These are phyloP conservation scores for Sanderia malayensis DNA, from an alignment of 30 jellyfish, hydroid and myxozoan species.

Conservation along the genomic window DNA sequence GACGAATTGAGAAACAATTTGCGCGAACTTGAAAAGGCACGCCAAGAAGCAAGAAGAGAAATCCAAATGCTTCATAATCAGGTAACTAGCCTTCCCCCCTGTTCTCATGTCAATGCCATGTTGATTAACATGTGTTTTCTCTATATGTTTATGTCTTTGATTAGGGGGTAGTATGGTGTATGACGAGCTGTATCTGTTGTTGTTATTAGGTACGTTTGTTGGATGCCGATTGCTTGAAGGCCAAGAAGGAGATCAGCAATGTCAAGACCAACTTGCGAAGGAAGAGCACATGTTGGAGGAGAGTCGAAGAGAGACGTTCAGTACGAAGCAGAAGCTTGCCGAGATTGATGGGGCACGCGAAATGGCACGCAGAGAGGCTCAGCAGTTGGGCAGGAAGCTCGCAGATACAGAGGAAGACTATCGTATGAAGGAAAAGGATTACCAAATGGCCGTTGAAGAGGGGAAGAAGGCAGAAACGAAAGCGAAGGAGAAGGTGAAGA, in stretches of 20 bases:
- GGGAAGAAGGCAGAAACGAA: constrained; percentile 66
- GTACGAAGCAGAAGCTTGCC: constrained; percentile 84
- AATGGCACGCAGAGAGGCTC: constrained; percentile 64
- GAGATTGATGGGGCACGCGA: constrained; percentile 83
- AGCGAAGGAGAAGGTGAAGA: constrained; percentile 84
- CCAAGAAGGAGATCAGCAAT: constrained; percentile 79
- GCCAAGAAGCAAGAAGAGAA: constrained; percentile 96
- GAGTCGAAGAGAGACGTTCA: constrained; percentile 77
- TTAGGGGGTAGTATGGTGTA: no score
- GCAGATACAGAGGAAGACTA: constrained; percentile 73
- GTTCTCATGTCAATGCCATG: no score
- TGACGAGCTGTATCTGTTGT: no score
- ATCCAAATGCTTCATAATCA: constrained; percentile 83
- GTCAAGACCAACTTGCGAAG: constrained; percentile 87
- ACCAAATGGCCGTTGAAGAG: constrained; percentile 73
- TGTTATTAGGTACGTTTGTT: constrained; percentile 74
- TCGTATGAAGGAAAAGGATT: constrained; percentile 73
- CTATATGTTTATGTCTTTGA: no score
- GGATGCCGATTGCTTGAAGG: constrained; percentile 76
- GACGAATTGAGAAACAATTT: constrained; percentile 80
- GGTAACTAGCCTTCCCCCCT: constrained; percentile 60
- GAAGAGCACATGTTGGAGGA: constrained; percentile 83
- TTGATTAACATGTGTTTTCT: no score
- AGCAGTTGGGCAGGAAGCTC: constrained; percentile 56
- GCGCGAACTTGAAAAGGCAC: constrained; percentile 84